Evolutionary conservation across 2,888 invertebrate genomes (phyloP), one percentile per base, ranked within the genome.

Genomic region (Acholoe squamosa): DNA sequence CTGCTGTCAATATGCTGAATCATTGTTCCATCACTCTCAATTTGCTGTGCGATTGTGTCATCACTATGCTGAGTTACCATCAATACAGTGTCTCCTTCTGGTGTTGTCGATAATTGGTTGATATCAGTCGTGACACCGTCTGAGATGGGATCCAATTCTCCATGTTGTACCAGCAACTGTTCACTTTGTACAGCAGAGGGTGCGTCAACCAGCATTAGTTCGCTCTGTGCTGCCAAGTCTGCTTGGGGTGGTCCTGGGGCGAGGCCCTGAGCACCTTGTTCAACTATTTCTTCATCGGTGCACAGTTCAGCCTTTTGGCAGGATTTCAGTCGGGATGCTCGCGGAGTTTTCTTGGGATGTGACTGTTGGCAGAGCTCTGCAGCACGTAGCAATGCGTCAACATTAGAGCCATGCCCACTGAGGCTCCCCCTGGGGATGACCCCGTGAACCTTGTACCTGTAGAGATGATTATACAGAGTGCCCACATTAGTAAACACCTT

Each of bases 391-490:
- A 86, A 28, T 28, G 54, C 52, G 16, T 86, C 56, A 7, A 31
- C 31, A 86, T 56, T 86, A 28, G 86, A 54, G 12, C 86, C 52
- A 3, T 54, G 14, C 1, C 3, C 86, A 56, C 25, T 52, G n/a
- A 25, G 16, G 19, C 52, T 25, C 31, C 51, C 86, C 33, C 52
- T 52, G 14, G 86, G 86, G 5, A 86, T 5, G 31, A 22, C 1
- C 5, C 86, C 86, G 22, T 86, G 86, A 0, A 86, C 86, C 19
- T 14, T 22, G 52, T 86, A 86, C 31, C 56, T 19, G 56, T 86
- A 86, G 28, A 86, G 56, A 31, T 86, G 86, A 54, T 86, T 86
- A 54, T 86, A 56, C n/a, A 89, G 34, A 19, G 61, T 43, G 14
- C 67, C 89, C 14, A 7, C 61, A 33, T 67, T 89, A n/a, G 67